A percentile compares a stretch with the other conserved stretches of the same genome.
Conservation (phyloP, 2,888 invertebrate species). For the Nomada hirtipes region DNA sequence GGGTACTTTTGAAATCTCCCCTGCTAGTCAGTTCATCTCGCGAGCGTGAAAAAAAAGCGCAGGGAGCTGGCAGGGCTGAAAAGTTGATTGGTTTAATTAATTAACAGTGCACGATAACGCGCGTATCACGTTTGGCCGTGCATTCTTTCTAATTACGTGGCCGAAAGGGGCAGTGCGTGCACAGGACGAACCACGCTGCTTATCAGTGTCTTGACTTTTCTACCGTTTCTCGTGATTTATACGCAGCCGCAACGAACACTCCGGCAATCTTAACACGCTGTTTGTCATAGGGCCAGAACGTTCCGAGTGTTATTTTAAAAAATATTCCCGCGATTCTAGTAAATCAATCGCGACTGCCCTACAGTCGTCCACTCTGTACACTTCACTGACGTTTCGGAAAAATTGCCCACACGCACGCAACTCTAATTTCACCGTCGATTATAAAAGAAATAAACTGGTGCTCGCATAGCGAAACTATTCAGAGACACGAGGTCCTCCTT, state of each 20-base stretch:
- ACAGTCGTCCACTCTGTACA: neutral
- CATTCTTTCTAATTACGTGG: slow-evolving; percentile 4
- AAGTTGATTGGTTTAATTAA: slow-evolving; percentile 14
- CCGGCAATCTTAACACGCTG: slow-evolving; percentile 17
- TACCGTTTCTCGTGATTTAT: slow-evolving; percentile 33
- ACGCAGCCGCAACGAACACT: neutral
- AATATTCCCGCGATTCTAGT: neutral
- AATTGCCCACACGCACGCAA: neutral
- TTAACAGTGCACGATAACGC: neutral
- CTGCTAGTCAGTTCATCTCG: too few relatives aligned
- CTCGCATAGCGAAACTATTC: too few relatives aligned
- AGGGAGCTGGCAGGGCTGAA: neutral
- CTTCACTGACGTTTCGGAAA: neutral
- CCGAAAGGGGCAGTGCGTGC: neutral
- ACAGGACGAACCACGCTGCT: neutral
- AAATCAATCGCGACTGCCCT: neutral
- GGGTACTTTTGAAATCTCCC: too few relatives aligned
- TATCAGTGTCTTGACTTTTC: slow-evolving; percentile 17
- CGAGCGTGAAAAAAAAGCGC: neutral
- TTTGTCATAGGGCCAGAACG: neutral
- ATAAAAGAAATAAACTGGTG: too few relatives aligned
- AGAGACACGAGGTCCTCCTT: too few relatives aligned
- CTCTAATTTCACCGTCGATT: neutral
- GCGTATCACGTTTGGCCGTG: neutral
- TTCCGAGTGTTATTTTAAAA: neutral